phyloP scores from a whole-genome alignment of 1,140 invertebrate species.

The Periplaneta americana region DNA sequence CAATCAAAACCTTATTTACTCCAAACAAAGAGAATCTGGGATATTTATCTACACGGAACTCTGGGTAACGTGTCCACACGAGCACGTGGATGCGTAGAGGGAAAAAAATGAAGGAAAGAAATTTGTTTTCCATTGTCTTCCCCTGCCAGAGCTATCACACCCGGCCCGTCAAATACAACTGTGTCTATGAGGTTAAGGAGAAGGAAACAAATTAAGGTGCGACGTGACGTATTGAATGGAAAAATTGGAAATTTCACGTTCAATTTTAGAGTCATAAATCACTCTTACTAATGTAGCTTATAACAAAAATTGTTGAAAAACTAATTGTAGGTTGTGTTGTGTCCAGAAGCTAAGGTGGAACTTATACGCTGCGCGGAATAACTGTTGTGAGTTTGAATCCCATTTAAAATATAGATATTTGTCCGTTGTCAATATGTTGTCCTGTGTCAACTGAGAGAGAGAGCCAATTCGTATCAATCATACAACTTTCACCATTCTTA shows the following conservation, averaged over 20 bases:
- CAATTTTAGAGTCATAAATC: not conserved
- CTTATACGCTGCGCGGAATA: too few relatives aligned
- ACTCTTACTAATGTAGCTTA: not conserved
- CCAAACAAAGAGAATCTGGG: not conserved
- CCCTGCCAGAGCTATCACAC: not conserved
- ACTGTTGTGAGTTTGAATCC: too few relatives aligned
- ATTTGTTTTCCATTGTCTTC: not conserved
- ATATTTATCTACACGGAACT: not conserved
- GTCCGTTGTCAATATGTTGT: too few relatives aligned
- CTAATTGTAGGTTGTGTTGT: too few relatives aligned
- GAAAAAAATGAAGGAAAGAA: not conserved
- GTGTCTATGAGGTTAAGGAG: not conserved
- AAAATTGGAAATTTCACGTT: not conserved
- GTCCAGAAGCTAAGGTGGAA: too few relatives aligned
- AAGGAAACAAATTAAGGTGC: too few relatives aligned
- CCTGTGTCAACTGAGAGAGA: too few relatives aligned
- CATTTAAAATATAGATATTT: too few relatives aligned
- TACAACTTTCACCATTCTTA: too few relatives aligned
- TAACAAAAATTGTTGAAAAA: too few relatives aligned
- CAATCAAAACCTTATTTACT: not conserved
- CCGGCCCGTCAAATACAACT: not conserved
- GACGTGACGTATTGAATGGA: not conserved
- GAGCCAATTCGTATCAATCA: too few relatives aligned
- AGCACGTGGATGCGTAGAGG: not conserved
- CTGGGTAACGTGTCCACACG: not conserved